Evolutionary conservation across 2,113 vertebrate genomes (phyloP), one percentile per base, ranked within the genome.

Genomic region (Nycticorax nycticorax): DNA sequence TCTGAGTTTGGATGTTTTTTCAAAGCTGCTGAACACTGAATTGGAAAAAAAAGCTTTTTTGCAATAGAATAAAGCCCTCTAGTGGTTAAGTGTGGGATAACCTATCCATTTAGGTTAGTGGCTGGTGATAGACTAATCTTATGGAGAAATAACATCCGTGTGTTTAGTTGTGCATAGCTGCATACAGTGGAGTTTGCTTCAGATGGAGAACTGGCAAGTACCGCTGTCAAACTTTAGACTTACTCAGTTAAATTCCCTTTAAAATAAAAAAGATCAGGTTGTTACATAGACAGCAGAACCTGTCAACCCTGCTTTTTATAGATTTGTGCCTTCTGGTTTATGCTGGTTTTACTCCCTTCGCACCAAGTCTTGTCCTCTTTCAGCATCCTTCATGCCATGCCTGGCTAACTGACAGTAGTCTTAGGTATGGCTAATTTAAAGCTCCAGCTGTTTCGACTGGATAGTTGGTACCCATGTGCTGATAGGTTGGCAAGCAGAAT

Each of bases 221-320:
- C 9, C 1, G 1, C 57, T 85, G 78, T 55, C 79, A 80, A 74
- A 63, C 39, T 56, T 57, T 5, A 72, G 37, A 26, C 47, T 85
- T 74, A 71, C 56, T 94, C 69, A 76, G 75, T 90, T 76, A 80
- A 93, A 74, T 80, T 63, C 37, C 39, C 53, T 84, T 79, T 85
- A 95, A 93, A 94, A 74, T 66, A 85, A 93, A 95, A 68, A 8
- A 1, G 16, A 88, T 5, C 95, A 93, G 90, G 90, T 85, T 63
- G 66, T 63, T 87, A 69, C 0, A 45, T 80, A 64, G 94, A 92
- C 91, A 83, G 91, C 62, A 94, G 83, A 91, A 91, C 75, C 76
- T 81, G 76, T 62, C 88, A 92, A 15, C 78, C 50, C 21, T 27
- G 45, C 83, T 91, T 95, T 93, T 92, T 77, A 93, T 80, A 63